Conservation (phyloP, 2,113 vertebrate genomes). For the Anas platyrhynchos region DNA sequence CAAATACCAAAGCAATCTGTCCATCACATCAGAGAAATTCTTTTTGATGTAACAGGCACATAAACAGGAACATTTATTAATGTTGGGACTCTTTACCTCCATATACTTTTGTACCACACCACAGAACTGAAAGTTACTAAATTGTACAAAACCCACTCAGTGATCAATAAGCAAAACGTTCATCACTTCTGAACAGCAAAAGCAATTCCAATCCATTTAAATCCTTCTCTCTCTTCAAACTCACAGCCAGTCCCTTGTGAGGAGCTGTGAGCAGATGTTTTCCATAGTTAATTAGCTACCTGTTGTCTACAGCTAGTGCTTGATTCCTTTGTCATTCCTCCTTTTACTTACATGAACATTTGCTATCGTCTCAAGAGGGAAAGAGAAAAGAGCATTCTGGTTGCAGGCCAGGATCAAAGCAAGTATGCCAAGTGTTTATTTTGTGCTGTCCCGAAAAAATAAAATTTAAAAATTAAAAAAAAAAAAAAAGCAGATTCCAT, state of each 20-base stretch:
- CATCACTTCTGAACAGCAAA: background rate
- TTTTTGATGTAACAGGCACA: background rate
- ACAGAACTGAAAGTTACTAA: background rate
- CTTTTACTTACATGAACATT: background rate
- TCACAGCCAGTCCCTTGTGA: background rate
- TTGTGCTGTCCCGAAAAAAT: background rate
- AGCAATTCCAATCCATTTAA: background rate
- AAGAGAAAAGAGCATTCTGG: background rate
- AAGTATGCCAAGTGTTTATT: slow-evolving; percentile 9
- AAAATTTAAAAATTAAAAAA: background rate
- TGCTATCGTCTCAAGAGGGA: background rate
- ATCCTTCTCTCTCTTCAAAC: background rate
- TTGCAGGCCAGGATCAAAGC: slow-evolving; percentile 13
- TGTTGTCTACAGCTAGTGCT: background rate
- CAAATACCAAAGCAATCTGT: background rate
- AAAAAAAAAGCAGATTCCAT: background rate
- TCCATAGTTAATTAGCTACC: background rate
- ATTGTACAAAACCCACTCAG: background rate
- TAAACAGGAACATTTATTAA: background rate
- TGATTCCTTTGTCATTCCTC: background rate
- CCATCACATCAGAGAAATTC: background rate
- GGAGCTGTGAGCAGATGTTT: background rate
- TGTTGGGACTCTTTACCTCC: background rate
- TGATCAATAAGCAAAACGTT: background rate
- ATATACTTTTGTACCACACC: background rate